A percentile compares a stretch with the other conserved stretches of the same genome.
Conservation (phyloP, 2,113 vertebrate genomes). For the Hucho hucho region DNA sequence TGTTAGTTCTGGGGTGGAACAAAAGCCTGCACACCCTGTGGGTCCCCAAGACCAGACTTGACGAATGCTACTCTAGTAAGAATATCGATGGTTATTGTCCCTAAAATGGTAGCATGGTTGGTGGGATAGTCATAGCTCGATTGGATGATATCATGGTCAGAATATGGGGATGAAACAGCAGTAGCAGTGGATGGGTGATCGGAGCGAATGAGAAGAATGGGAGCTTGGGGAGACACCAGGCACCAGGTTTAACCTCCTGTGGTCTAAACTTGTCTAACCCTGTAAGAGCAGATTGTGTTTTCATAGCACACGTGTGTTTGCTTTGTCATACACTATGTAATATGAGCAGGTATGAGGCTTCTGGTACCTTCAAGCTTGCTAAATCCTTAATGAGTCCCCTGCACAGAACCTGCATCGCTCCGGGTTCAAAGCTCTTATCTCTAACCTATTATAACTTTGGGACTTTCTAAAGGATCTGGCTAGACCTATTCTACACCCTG, state of each 20-base stretch:
- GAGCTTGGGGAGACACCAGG: not conserved
- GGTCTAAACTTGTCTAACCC: not conserved
- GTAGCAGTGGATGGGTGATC: constrained; percentile 28
- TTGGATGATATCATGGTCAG: constrained; percentile 24
- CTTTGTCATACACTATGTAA: not conserved
- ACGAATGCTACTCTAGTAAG: not conserved
- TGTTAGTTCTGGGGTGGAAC: not conserved
- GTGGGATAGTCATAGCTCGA: constrained; percentile 8
- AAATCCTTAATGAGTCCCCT: not conserved
- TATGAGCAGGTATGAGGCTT: not conserved
- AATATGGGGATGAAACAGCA: constrained; percentile 20
- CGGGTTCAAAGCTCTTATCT: too few relatives aligned
- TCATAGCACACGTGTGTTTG: not conserved
- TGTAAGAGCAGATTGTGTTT: not conserved
- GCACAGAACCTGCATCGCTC: too few relatives aligned
- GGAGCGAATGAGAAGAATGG: constrained; percentile 26
- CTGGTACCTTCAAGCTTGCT: not conserved
- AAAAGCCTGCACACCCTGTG: not conserved
- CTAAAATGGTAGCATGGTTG: constrained; percentile 11
- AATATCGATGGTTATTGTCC: not conserved
- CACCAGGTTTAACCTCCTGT: not conserved
- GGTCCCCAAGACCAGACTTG: not conserved
- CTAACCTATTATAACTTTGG: too few relatives aligned
- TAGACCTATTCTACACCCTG: too few relatives aligned
- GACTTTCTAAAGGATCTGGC: too few relatives aligned